Percentiles rank a stretch among this genome's conserved stretches.
Conservation (phyloP, 64 coral and sea anemone species). For the Porites lutea region DNA sequence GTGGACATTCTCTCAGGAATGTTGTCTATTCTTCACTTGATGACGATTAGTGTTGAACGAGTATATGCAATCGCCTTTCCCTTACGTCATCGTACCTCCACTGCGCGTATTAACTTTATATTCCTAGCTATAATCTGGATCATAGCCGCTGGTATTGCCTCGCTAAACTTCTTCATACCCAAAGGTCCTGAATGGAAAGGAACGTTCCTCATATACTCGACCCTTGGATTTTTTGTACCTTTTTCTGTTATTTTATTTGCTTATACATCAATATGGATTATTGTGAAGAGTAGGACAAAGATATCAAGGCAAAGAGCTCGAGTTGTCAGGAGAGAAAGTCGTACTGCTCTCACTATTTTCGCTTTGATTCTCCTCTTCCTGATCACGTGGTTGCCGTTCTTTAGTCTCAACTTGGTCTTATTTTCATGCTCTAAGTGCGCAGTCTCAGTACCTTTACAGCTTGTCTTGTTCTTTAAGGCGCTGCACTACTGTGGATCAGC, state of each 20-base stretch:
- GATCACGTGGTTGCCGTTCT: slow-evolving; percentile 92
- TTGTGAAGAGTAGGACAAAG: slow-evolving; percentile 69
- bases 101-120: slow-evolving; percentile 45
- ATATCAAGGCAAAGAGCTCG: slow-evolving; percentile 74
- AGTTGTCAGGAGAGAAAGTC: slow-evolving; percentile 80
- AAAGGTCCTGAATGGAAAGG: slow-evolving; percentile 87
- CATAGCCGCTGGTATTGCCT: slow-evolving; percentile 57
- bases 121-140: slow-evolving; percentile 64
- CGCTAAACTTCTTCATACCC: slow-evolving; percentile 75
- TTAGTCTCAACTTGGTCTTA: slow-evolving; percentile 85
- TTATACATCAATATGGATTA: slow-evolving; percentile 74
- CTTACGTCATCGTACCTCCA: slow-evolving; percentile 74
- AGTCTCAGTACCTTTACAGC: slow-evolving; percentile 49
- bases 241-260: slow-evolving; percentile 80
- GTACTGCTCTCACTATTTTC: slow-evolving; percentile 75
- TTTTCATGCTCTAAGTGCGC: slow-evolving; percentile 67
- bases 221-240: slow-evolving; percentile 85
- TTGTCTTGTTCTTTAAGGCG: slow-evolving; percentile 80
- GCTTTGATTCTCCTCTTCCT: slow-evolving; percentile 82
- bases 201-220: slow-evolving; percentile 81
- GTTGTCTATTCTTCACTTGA: slow-evolving; percentile 89
- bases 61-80: slow-evolving; percentile 89
- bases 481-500: slow-evolving; percentile 87
- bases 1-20: slow-evolving; percentile 91
- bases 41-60: slow-evolving; percentile 85